Conservation (phyloP, 2,888 invertebrate genomes). For the Drosophila heteroneura region DNA sequence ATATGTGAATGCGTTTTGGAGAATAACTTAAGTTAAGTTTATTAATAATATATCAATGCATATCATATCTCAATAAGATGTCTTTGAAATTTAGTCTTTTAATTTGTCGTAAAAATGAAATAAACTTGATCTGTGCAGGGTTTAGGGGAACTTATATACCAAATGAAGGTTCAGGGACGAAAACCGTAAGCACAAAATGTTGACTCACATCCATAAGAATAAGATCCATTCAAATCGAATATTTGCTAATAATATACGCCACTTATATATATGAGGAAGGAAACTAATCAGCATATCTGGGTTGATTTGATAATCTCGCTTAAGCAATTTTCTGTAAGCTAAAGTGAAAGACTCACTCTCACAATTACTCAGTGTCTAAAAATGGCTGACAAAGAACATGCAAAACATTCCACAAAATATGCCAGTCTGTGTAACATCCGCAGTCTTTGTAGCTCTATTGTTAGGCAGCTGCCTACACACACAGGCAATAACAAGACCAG, state of each 20-base stretch:
- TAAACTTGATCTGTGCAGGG: neutral
- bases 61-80: no score
- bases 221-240: neutral
- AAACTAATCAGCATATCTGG: slow-evolving; percentile 38
- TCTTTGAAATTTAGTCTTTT: neutral
- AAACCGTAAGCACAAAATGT: neutral
- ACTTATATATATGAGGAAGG: neutral
- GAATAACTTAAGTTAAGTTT: neutral
- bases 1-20: neutral
- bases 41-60: no score
- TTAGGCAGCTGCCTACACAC: slow-evolving; percentile 39
- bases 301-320: slow-evolving; percentile 33
- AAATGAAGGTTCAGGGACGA: neutral
- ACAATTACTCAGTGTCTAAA: slow-evolving; percentile 29
- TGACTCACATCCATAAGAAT: neutral
- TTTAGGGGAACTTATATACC: neutral
- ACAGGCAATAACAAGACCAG: slow-evolving; percentile 36
- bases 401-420: slow-evolving; percentile 30
- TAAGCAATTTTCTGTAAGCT: slow-evolving; percentile 21
- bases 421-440: slow-evolving; percentile 24
- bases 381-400: slow-evolving; percentile 59
- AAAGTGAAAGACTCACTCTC: slow-evolving; percentile 25
- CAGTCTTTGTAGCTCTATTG: slow-evolving; percentile 31
- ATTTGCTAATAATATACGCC: neutral
- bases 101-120: neutral